Percentiles rank a stretch among this genome's conserved stretches.
Conservation (phyloP, 2,113 vertebrate genomes). For the Heloderma charlesbogerti region DNA sequence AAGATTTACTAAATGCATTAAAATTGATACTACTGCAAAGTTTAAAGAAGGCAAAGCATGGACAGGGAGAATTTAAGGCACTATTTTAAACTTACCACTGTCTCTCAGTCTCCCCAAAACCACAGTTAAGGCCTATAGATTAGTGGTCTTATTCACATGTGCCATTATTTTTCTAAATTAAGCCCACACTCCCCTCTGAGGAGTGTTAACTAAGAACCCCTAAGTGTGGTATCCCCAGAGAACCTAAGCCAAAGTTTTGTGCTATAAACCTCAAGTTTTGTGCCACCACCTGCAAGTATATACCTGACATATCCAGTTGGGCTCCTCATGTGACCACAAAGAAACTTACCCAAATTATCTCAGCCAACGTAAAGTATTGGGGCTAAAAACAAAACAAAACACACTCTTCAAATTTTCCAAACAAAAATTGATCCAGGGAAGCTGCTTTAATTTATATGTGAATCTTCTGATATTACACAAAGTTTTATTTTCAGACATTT, state of each 20-base stretch:
- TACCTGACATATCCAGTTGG: background rate
- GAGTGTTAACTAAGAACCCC: too few relatives aligned
- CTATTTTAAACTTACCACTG: background rate
- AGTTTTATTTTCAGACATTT: background rate
- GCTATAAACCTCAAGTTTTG: background rate
- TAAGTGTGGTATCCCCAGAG: background rate
- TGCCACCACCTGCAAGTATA: background rate
- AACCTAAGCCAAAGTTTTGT: background rate
- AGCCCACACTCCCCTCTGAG: background rate
- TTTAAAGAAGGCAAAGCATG: background rate
- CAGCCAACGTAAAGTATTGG: background rate
- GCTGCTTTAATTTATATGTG: background rate
- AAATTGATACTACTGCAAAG: conserved; percentile 1
- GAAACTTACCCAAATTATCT: background rate
- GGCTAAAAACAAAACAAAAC: background rate
- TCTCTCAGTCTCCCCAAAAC: background rate
- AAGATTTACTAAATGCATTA: background rate
- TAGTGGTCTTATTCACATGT: background rate
- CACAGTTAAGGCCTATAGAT: background rate
- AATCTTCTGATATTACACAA: background rate
- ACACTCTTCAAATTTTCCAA: background rate
- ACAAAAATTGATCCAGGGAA: background rate
- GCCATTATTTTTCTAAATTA: background rate
- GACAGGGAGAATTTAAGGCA: background rate
- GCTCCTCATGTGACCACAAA: background rate